Percentiles rank a stretch among this genome's conserved stretches.
These are phyloP conservation scores for Periplaneta americana DNA, from an alignment of 1,140 invertebrate species.

Conservation along the genomic window DNA sequence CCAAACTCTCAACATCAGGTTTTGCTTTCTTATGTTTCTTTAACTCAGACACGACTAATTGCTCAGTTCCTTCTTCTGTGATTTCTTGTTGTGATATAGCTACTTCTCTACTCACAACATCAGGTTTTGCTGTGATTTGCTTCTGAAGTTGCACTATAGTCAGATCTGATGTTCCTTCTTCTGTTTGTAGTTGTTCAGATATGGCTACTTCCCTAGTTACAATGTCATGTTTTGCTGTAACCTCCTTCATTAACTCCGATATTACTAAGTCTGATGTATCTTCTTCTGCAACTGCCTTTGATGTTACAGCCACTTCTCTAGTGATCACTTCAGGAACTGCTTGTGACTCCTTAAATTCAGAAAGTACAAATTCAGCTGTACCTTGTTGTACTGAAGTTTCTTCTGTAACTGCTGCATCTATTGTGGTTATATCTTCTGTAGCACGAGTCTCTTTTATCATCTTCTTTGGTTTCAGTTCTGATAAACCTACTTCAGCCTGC, in stretches of 20 bases:
- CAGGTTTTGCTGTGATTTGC: not conserved
- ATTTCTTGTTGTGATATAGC: constrained; percentile 12
- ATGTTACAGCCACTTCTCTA: constrained; percentile 12
- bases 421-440: not conserved
- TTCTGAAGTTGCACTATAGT: not conserved
- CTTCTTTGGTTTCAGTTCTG: not conserved
- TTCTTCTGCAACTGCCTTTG: constrained; percentile 5
- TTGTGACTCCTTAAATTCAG: not conserved
- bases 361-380: not conserved
- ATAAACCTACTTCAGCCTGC: not conserved
- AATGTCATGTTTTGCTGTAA: not conserved
- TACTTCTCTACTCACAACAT: constrained; percentile 13
- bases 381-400: constrained; percentile 5
- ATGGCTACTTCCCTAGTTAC: not conserved
- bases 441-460: not conserved
- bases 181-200: not conserved
- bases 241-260: not conserved
- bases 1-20: not conserved
- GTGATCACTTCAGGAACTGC: constrained; percentile 14
- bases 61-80: constrained; percentile 21
- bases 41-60: not conserved
- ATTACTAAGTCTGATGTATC: constrained; percentile 19
- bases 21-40: not conserved
- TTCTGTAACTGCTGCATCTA: not conserved
- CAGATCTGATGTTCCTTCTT: not conserved